Percentiles rank a stretch among this genome's conserved stretches.
phyloP scores from a whole-genome alignment of 2,888 invertebrate genomes.

The Chrysolina haemoptera region DNA sequence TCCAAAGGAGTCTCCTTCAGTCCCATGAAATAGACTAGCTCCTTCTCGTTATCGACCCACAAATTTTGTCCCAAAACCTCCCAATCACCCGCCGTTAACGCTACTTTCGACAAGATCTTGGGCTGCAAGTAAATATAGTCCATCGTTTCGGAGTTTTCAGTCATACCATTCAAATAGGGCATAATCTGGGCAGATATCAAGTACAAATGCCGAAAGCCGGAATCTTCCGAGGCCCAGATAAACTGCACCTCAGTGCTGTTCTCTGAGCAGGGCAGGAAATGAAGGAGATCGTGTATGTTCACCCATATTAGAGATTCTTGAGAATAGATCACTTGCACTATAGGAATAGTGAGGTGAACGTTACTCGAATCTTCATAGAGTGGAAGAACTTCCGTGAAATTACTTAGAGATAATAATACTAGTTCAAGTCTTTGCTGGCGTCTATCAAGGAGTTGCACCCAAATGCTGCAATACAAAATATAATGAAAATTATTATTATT shows the following conservation, averaged over 20 bases:
- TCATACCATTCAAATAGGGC: slow-evolving; percentile 73
- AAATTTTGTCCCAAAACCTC: slow-evolving; percentile 88
- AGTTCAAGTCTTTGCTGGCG: slow-evolving; percentile 89
- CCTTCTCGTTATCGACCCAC: slow-evolving; percentile 87
- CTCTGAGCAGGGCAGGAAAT: slow-evolving; percentile 79
- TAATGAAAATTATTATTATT: background rate
- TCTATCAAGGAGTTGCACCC: slow-evolving; percentile 92
- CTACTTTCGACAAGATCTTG: slow-evolving; percentile 77
- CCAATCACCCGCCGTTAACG: slow-evolving; percentile 94
- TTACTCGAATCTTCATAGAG: slow-evolving; percentile 69
- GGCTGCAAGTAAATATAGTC: slow-evolving; percentile 73
- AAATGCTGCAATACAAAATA: slow-evolving; percentile 76
- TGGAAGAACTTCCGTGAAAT: slow-evolving; percentile 78
- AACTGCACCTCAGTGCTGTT: slow-evolving; percentile 72
- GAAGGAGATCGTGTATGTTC: slow-evolving; percentile 91
- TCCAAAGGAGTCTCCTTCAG: slow-evolving; percentile 92
- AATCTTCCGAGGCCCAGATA: slow-evolving; percentile 95
- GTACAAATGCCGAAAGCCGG: slow-evolving; percentile 91
- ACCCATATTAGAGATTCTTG: slow-evolving; percentile 89
- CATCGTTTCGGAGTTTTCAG: slow-evolving; percentile 70
- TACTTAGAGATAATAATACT: slow-evolving; percentile 84
- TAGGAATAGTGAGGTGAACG: slow-evolving; percentile 66
- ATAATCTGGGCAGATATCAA: slow-evolving; percentile 78
- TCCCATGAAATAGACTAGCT: slow-evolving; percentile 92
- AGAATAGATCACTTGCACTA: slow-evolving; percentile 75